phyloP scores from a whole-genome alignment of 2,113 vertebrate genomes.

The Chionis minor region DNA sequence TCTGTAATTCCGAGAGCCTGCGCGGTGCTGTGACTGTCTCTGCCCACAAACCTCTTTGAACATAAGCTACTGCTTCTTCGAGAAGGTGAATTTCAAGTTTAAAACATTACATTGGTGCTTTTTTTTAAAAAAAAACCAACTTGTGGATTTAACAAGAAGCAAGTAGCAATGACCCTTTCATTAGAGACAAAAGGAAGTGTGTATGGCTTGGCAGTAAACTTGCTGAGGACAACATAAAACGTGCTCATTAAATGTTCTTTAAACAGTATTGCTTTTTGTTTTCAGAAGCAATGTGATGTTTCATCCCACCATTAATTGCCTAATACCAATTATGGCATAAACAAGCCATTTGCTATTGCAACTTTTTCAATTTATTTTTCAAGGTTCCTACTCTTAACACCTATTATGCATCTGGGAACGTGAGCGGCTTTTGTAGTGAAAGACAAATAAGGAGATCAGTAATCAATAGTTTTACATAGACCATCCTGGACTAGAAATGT shows the following conservation, averaged over 20 bases:
- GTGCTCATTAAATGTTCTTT: background rate
- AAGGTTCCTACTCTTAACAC: background rate
- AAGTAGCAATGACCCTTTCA: background rate
- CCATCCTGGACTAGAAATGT: background rate
- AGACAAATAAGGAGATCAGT: background rate
- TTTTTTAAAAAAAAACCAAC: background rate
- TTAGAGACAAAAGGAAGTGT: slow-evolving; percentile 25
- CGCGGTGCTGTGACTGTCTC: accelerated
- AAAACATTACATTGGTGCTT: background rate
- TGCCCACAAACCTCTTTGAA: background rate
- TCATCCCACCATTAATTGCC: slow-evolving; percentile 48
- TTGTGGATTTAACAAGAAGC: background rate
- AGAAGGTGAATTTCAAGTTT: background rate
- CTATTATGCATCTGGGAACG: background rate
- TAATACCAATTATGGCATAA: slow-evolving; percentile 41
- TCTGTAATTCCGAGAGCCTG: background rate
- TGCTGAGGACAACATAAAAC: slow-evolving; percentile 9
- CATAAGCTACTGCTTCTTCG: background rate
- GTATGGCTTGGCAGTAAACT: slow-evolving; percentile 34
- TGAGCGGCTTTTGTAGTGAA: background rate
- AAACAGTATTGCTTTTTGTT: slow-evolving; percentile 56
- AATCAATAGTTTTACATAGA: background rate
- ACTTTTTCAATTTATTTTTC: slow-evolving; percentile 15
- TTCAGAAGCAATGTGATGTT: slow-evolving; percentile 26
- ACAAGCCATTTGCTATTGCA: slow-evolving; percentile 8